Base-by-base conservation (phyloP, 2,888 invertebrate species). In the Cantharis lateralis region DNA sequence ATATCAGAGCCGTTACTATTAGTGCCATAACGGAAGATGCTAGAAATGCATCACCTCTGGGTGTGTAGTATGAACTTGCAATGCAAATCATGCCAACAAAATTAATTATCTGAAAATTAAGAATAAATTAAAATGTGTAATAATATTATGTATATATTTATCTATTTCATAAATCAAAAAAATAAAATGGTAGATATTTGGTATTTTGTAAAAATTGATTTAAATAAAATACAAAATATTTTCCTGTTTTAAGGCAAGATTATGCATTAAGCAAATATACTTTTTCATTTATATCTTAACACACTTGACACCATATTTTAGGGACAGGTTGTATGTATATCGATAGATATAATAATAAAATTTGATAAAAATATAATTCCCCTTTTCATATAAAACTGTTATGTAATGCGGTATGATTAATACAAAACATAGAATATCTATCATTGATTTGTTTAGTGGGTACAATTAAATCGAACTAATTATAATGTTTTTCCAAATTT, bases 21-120 rank as follows among this genome's bases (percentile, higher is more conserved):
- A 83, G 79, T 10, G 76, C 82, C 18, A 81, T 78, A n/a, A 82
- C 64, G 13, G 81, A 75, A 20, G 81, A 81, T 11, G 75, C 82
- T 9, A 82, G 63, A 74, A 83, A 83, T 13, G 82, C 83, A 13
- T 81, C 81, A 7, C 81, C 82, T 76, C 76, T 79, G 5, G 72
- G 11, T 11, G 70, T 48, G 5, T 10, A 18, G 1, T 16, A 15
- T 11, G 79, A 76, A n/a, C 5, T 2, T 15, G 75, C 72, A 62
- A 81, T 63, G 32, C 80, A 82, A 64, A 83, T 76, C 72, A 83
- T 82, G 32, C 79, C 82, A 62, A 82, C 78, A 15, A 82, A 80
- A 71, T 82, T 82, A 26, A 80, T 74, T 28, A 83, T 68, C 83
- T 83, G 48, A 68, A 82, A 81, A 66, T 71, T 77, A 16, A 71